phyloP scores from a whole-genome alignment of 2,888 invertebrate genomes.

The Ethmia dodecea region DNA sequence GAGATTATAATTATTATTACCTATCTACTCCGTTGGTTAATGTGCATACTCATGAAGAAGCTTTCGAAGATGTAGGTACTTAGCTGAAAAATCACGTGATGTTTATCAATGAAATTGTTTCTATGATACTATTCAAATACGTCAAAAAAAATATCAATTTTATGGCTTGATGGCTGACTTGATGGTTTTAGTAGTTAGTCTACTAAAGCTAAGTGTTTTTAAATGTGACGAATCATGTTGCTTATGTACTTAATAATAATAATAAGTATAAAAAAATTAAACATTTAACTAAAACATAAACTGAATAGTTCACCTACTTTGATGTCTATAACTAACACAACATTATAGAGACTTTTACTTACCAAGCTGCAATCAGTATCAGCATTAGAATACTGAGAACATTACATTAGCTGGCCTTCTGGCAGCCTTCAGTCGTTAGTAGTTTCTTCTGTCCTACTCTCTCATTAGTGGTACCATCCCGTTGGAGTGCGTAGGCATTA shows the following conservation, averaged over 20 bases:
- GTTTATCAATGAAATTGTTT: too few relatives aligned
- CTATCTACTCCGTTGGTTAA: too few relatives aligned
- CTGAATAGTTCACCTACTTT: background rate
- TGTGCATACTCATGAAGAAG: too few relatives aligned
- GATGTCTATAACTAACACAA: slow-evolving; percentile 3
- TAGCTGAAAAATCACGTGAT: too few relatives aligned
- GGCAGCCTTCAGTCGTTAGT: slow-evolving; percentile 2
- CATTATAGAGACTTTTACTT: background rate
- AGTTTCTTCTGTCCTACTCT: slow-evolving; percentile 5
- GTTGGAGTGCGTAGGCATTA: slow-evolving; percentile 3
- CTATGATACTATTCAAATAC: too few relatives aligned
- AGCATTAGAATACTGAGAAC: slow-evolving; percentile 4
- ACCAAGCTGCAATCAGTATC: background rate
- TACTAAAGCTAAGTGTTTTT: too few relatives aligned
- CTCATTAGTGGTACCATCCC: slow-evolving; percentile 9
- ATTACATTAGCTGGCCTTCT: slow-evolving; percentile 5
- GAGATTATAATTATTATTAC: too few relatives aligned
- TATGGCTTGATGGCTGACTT: too few relatives aligned
- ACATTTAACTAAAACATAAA: background rate
- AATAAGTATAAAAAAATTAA: background rate
- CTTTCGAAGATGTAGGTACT: too few relatives aligned
- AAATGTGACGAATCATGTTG: background rate
- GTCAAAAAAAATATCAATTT: too few relatives aligned
- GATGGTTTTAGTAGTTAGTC: too few relatives aligned
- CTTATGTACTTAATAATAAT: background rate